Evolutionary conservation across 2,113 vertebrate species (phyloP), one percentile per base, ranked within the genome.

Genomic region (Trochalopteron elliotii): DNA sequence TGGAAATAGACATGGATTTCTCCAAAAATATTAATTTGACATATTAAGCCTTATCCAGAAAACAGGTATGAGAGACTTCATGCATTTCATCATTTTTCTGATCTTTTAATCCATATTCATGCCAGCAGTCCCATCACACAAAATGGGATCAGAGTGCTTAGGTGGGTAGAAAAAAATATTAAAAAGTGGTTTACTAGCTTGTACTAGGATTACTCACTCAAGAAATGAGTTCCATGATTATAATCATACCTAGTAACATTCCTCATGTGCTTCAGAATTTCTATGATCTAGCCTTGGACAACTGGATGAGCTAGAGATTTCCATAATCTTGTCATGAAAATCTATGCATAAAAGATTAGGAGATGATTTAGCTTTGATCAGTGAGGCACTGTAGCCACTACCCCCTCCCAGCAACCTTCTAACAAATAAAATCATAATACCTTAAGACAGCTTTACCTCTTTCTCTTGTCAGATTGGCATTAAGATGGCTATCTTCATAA

Each of bases 321-420:
- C 76, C 45, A 75, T 96, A 96, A 97, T 97, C 97, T 93, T 94
- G 79, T 96, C 89, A 95, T 87, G 80, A 84, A 82, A 97, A 95
- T 93, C 84, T 96, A 80, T 39, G 52, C 87, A 82, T 59, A 79
- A 88, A 47, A 93, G 93, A 96, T 96, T 93, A 96, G 80, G 88
- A 95, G 35, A 55, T 80, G 69, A 44, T 75, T 93, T 77, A 91
- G n/a, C 67, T 90, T 69, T 94, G 50, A 78, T 93, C 67, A 92
- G 49, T 4, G 45, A 86, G 81, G 89, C 17, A 4, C 31, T 76
- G 17, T 28, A 89, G 91, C 37, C 35, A 57, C 60, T 30, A 44
- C 52, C n/a, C 22, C 24, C 31, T 37, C 52, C 64, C 35, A 59
- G 15, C 24, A 21, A 9, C 30, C 76, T 72, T 74, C 60, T 45